Evolutionary conservation across 2,113 vertebrate species (phyloP), one percentile per base, ranked within the genome.

Genomic region (Delphinapterus leucas): DNA sequence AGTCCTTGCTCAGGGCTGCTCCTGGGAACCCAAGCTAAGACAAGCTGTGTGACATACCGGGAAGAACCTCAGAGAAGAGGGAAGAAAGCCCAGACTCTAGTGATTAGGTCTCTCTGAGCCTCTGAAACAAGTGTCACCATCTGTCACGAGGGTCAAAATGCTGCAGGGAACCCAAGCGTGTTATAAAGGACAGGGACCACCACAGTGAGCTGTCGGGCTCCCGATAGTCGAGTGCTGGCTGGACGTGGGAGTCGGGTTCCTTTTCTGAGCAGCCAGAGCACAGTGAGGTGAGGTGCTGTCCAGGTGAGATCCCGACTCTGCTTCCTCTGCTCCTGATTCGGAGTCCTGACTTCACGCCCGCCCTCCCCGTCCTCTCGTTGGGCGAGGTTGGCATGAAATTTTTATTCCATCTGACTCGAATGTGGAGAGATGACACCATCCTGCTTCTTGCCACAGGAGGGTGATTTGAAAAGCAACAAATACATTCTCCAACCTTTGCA

Each of bases 401-500:
- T 90, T 92, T 60, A 76, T 58, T 93, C 80, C 68, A 49, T 84
- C 44, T 87, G 74, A 92, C 86, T 71, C 90, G 17, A 20, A 96
- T 26, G 49, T 21, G 2, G 61, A 89, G n/a, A 41, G 53, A 76
- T 96, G 63, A 92, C 23, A 94, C 26, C 23, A 47, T 65, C 53
- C 61, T 77, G 25, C 33, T 95, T 96, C n/a, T 13, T 97, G 89
- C 73, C 41, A 87, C 13, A 73, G 38, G 11, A 92, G 5, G 8
- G 33, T 18, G 6, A 93, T 73, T 86, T 65, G 18, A 86, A 92
- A 93, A 95, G 41, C 25, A 83, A 96, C 36, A 76, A 84, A 79
- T 79, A 93, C 38, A 86, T 87, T 93, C 79, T 87, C 60, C 38
- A 95, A 53, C n/a, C 38, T 95, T 74, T 92, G 79, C 33, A 33